These are phyloP conservation scores for Amazona finschi DNA, from an alignment of 2,797 vertebrate genomes.

Conservation along the genomic window DNA sequence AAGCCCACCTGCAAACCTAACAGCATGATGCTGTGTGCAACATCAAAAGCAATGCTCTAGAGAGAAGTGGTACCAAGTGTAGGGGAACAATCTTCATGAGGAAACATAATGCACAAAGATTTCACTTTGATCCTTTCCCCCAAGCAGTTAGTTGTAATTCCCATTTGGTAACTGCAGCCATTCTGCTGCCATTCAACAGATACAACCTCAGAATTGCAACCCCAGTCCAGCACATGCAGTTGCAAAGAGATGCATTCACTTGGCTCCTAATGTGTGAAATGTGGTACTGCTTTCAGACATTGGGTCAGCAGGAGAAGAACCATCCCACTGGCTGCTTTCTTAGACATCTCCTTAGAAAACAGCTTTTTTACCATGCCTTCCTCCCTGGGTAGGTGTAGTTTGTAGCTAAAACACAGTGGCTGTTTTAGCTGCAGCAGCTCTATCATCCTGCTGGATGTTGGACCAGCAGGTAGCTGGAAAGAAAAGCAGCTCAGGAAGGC, in stretches of 20 bases:
- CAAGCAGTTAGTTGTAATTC: background rate
- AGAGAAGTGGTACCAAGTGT: background rate
- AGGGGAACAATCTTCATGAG: background rate
- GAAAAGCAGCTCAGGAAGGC: background rate
- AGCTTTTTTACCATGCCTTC: background rate
- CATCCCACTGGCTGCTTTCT: background rate
- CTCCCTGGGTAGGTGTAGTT: background rate
- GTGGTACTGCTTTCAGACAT: background rate
- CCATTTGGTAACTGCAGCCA: background rate
- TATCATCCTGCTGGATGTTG: background rate
- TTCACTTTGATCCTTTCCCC: background rate
- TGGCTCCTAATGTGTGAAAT: accelerated
- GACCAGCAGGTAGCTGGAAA: background rate
- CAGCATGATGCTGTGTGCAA: background rate
- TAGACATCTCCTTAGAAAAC: background rate
- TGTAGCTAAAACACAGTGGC: background rate
- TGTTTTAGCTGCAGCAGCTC: background rate
- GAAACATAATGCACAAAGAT: background rate
- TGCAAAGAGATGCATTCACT: background rate
- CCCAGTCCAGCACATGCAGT: background rate
- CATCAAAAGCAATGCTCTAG: conserved; percentile 2
- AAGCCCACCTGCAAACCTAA: background rate
- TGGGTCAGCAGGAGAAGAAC: background rate
- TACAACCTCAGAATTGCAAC: background rate
- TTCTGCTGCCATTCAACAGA: background rate